Base-by-base conservation (phyloP, 2,888 invertebrate species). In the Hymenopus coronatus region DNA sequence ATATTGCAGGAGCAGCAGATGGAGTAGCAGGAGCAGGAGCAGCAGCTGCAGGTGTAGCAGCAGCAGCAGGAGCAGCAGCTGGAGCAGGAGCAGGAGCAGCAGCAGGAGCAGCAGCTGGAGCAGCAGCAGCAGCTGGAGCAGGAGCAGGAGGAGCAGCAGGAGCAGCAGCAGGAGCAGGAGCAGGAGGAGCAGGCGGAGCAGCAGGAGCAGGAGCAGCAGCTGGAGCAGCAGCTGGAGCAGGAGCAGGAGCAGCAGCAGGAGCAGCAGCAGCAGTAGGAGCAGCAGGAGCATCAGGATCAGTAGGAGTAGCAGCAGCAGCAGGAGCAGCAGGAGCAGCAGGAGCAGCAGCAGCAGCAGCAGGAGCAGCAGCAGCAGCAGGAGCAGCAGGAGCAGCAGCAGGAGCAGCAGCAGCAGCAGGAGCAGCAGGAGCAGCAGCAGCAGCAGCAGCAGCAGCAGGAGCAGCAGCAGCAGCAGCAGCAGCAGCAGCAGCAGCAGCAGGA, bases 241-340 rank as follows among this genome's bases (percentile, higher is more conserved):
- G 83, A 12, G 27, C 15, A 12, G 27, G 83, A 12, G 27, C 15
- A 12, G 27, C 15, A 83, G 83, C 15, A 83, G 83, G n/a, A 83
- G 83, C 83, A 83, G 83, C 83, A 83, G 83, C 83, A n/a, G n/a
- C n/a, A n/a, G n/a, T n/a, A n/a, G n/a, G n/a, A n/a, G n/a, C n/a
- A n/a, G n/a, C n/a, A n/a, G 27, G 83, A 83, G 83, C 83, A 83
- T 14, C 83, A 83, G 83, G n/a, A n/a, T n/a, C n/a, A n/a, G n/a
- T n/a, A n/a, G n/a, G n/a, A n/a, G n/a, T n/a, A n/a, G n/a, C n/a
- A 28, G 83, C 83, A 83, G 83, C 83, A 83, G 83, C 83, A 83
- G 83, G n/a, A 83, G 83, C 83, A 83, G 83, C 83, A 83, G 83
- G 15, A 83, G 83, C 83, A 83, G 83, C 15, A 83, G 83, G n/a